Evolutionary conservation across 1,140 invertebrate genomes (phyloP), one percentile per base, ranked within the genome.

Genomic region (Dendrolimus kikuchii): DNA sequence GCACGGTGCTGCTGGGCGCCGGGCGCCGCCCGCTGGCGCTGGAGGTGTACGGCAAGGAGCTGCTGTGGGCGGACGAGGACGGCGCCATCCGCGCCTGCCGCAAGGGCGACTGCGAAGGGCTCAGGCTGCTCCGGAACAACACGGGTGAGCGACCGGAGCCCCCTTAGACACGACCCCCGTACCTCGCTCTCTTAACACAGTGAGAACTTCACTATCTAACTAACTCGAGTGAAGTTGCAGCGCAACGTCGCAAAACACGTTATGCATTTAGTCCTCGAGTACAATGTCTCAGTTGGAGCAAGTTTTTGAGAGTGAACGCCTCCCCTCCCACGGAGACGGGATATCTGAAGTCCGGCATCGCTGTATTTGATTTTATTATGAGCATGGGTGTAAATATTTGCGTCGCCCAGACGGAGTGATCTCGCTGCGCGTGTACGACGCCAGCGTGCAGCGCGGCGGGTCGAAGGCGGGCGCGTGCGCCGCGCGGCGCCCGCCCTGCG

Each of bases 371-470:
- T 48, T 36, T 2, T 2, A 36, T 48, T 7, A 48, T 48, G 45
- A 10, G 7, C 36, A 9, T 4, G 4, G 4, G 9, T 9, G 23
- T 10, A 8, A 36, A 46, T 10, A 6, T 46, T 9, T 23, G 50
- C 38, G 51, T 46, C 60, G 88, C 64, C 23, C 62, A 90, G 89
- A 84, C 55, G 85, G 88, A 61, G 90, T 95, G 9, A 80, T 92
- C 57, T 90, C 92, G 38, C 75, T 95, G 59, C 89, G 90, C 54
- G 90, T 95, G 53, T 95, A 94, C 73, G 92, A 95, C 82, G 89
- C 90, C 37, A 74, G 81, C 5, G 73, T 90, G 46, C 91, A 94
- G 81, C 72, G 63, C n/a, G 59, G 82, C 83, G 44, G 42, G 88
- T 39, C 40, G 41, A 0, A 23, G 23, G 55, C 45, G 57, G 54